Conservation (phyloP, 2,888 invertebrate species). For the Anoplius nigerrimus region DNA sequence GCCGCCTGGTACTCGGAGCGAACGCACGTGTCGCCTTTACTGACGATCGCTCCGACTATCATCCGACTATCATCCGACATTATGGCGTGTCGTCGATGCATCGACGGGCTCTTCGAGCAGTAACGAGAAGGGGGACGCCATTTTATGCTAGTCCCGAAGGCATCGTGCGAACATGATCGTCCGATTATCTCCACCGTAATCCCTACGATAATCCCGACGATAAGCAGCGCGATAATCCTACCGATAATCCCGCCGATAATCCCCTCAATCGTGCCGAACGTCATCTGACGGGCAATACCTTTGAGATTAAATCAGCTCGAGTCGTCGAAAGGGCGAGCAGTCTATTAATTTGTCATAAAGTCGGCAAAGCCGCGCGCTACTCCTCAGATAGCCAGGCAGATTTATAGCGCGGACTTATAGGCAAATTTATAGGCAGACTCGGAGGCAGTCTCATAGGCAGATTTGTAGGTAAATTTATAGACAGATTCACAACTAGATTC, state of each 20-base stretch:
- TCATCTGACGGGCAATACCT: constrained; percentile 36
- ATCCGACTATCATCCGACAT: constrained; percentile 56
- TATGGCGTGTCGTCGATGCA: constrained; percentile 37
- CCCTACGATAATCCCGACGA: constrained; percentile 35
- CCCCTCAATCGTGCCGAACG: constrained; percentile 38
- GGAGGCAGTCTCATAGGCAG: no score
- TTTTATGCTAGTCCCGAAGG: constrained; percentile 44
- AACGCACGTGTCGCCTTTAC: no score
- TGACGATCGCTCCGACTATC: no score
- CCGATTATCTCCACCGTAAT: constrained; percentile 39
- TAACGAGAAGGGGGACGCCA: constrained; percentile 13
- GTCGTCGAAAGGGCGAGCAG: constrained; percentile 18
- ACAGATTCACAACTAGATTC: no score
- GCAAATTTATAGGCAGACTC: no score
- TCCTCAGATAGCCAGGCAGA: constrained; percentile 32
- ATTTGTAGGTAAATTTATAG: no score
- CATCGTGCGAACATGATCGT: constrained; percentile 7
- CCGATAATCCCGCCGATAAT: constrained; percentile 41
- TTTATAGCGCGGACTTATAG: constrained; percentile 27
- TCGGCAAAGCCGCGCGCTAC: constrained; percentile 18
- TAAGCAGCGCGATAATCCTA: constrained; percentile 44
- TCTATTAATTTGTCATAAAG: constrained; percentile 53
- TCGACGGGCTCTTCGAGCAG: constrained; percentile 29
- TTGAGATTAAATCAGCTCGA: constrained; percentile 40
- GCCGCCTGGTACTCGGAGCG: no score